phyloP scores from a whole-genome alignment of 1,140 invertebrate genomes.

The Drosophila orosa region DNA sequence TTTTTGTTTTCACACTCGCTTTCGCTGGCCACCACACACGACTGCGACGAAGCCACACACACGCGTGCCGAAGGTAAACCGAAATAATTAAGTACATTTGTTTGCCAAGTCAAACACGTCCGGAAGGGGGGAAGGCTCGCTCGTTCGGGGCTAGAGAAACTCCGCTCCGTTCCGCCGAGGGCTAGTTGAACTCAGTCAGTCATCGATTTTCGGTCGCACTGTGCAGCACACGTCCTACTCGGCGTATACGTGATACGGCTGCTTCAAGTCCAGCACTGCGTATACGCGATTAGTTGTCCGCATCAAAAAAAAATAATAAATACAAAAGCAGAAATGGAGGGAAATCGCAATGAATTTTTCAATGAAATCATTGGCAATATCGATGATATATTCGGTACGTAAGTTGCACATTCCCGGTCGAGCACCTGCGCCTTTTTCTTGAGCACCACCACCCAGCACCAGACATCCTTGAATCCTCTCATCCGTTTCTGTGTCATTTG shows the following conservation, averaged over 20 bases:
- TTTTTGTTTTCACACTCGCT: conserved; percentile 58
- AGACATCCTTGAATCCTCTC: conserved; percentile 29
- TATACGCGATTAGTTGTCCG: conserved; percentile 15
- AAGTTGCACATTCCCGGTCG: not conserved
- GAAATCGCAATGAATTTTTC: conserved; percentile 75
- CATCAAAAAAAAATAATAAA: not conserved
- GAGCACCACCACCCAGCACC: conserved; percentile 11
- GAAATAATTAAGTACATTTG: conserved; percentile 77
- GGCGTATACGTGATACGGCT: conserved; percentile 21
- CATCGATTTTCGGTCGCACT: conserved; percentile 74
- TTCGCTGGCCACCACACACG: conserved; percentile 31
- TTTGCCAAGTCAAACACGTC: conserved; percentile 67
- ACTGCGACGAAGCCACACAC: not conserved
- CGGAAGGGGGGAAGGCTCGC: conserved; percentile 5
- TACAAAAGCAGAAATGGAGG: conserved; percentile 50
- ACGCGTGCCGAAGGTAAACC: conserved; percentile 29
- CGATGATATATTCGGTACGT: conserved; percentile 82
- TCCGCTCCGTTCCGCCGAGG: conserved; percentile 4
- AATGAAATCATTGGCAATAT: conserved; percentile 81
- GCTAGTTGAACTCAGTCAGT: conserved; percentile 43
- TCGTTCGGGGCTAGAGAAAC: conserved; percentile 1
- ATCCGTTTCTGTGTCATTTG: conserved; percentile 24
- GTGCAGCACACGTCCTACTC: conserved; percentile 46
- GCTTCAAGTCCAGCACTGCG: conserved; percentile 3
- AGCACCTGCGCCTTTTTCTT: conserved; percentile 53